Evolutionary conservation across 1,140 invertebrate species (phyloP), one percentile per base, ranked within the genome.

Genomic region (Cecropterus lyciades): DNA sequence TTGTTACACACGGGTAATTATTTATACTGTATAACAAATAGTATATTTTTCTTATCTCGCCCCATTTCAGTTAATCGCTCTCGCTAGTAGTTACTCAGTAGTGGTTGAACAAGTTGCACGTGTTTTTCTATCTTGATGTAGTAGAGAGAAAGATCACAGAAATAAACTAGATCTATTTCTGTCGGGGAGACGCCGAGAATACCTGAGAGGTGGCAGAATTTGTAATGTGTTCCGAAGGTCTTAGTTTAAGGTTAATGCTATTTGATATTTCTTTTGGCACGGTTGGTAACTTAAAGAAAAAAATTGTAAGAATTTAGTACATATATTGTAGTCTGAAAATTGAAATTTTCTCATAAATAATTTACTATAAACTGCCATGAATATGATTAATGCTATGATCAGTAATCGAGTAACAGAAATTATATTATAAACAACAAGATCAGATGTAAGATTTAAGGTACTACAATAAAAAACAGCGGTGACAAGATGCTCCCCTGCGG

Each of bases 151-250:
- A 55, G 52, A 55, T 20, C 33, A 40, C 52, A 55, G 52, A 55
- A 55, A 55, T 55, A 46, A 59, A 59, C 42, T 45, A 45, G 13
- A 59, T 45, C 55, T 59, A 59, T 59, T 59, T 59, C 42, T 14
- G 55, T 59, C 42, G 9, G 53, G 37, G 40, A 43, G 37, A 56
- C 13, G 55, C 42, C 20, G 9, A 59, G 55, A 59, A 59, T 30
- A 59, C 55, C 20, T 59, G 11, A 59, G 55, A 27, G n/a, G 17
- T 46, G 13, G 42, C 17, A 37, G 33, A 37, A 43, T 24, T 24
- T 57, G 40, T 27, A 57, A 24, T 57, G 27, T 37, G 14, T 11
- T 53, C 27, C 16, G 17, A 43, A 43, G n/a, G 33, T 43, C 27
- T 56, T 56, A 4, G 33, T n/a, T 37, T 37, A 37, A 30, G 27